Percentiles rank a stretch among this genome's conserved stretches.
These are phyloP conservation scores for Mythimna impura DNA, from an alignment of 2,888 invertebrate genomes.

Conservation along the genomic window DNA sequence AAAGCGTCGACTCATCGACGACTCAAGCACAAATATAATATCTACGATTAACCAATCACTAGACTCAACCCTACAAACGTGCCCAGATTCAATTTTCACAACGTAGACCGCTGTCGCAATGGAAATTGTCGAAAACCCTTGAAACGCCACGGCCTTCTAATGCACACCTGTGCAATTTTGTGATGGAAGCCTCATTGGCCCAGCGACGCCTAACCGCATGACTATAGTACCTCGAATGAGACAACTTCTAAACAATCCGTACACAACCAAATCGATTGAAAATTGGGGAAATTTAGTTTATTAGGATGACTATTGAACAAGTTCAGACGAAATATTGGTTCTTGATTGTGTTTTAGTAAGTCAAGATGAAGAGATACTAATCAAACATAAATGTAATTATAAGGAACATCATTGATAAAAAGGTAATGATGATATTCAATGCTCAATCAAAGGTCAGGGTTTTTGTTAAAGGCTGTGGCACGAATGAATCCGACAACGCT, in stretches of 20 bases:
- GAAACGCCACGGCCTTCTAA: constrained; percentile 50
- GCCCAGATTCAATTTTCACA: constrained; percentile 68
- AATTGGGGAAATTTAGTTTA: constrained; percentile 12
- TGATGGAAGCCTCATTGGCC: constrained; percentile 55
- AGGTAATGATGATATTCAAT: constrained; percentile 13
- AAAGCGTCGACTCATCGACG: neutral
- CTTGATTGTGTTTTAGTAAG: neutral
- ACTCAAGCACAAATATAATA: neutral
- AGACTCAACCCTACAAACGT: constrained; percentile 42
- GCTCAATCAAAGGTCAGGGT: constrained; percentile 18
- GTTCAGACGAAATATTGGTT: constrained; percentile 10
- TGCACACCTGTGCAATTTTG: constrained; percentile 61
- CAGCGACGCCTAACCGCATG: constrained; percentile 26
- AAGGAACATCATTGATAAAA: constrained; percentile 14
- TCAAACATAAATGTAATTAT: constrained; percentile 7
- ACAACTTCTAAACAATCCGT: constrained; percentile 22
- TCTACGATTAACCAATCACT: constrained; percentile 8
- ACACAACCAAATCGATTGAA: constrained; percentile 5
- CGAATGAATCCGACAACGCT: neutral
- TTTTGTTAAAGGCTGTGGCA: neutral
- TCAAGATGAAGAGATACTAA: neutral
- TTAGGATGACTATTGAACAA: neutral
- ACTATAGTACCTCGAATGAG: constrained; percentile 19
- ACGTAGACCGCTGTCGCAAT: constrained; percentile 59
- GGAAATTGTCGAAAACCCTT: constrained; percentile 71